Percentiles rank a stretch among this genome's conserved stretches.
These are phyloP conservation scores for Catharus ustulatus DNA, from an alignment of 2,797 vertebrate genomes.

Conservation along the genomic window DNA sequence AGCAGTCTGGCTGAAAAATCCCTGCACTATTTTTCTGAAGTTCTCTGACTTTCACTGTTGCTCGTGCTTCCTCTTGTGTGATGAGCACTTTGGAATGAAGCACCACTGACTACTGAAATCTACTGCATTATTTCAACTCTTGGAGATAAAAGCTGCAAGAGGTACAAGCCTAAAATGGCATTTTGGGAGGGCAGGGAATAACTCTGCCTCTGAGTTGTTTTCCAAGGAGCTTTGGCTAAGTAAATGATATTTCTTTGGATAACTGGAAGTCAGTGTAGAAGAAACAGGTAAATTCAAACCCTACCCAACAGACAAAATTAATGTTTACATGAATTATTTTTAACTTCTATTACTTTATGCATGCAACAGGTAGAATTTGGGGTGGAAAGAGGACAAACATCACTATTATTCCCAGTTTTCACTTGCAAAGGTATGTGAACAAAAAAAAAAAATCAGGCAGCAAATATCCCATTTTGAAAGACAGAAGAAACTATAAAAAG, in stretches of 20 bases:
- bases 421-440: fast-evolving
- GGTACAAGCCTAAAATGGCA: background rate
- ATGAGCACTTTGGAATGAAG: background rate
- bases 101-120: background rate
- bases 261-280: background rate
- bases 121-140: background rate
- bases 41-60: background rate
- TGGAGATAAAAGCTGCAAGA: background rate
- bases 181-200: background rate
- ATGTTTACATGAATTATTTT: background rate
- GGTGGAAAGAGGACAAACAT: background rate
- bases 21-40: background rate
- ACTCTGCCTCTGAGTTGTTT: background rate
- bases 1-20: background rate
- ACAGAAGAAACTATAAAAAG: background rate
- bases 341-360: background rate
- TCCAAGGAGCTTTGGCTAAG: background rate
- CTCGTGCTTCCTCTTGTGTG: fast-evolving
- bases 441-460: background rate
- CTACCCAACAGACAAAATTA: background rate
- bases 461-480: background rate
- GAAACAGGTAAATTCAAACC: background rate
- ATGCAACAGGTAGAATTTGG: background rate
- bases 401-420: background rate
- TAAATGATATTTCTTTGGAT: background rate